Evolutionary conservation across 2,888 invertebrate genomes (phyloP), one percentile per base, ranked within the genome.

Genomic region (Latrodectus elegans): DNA sequence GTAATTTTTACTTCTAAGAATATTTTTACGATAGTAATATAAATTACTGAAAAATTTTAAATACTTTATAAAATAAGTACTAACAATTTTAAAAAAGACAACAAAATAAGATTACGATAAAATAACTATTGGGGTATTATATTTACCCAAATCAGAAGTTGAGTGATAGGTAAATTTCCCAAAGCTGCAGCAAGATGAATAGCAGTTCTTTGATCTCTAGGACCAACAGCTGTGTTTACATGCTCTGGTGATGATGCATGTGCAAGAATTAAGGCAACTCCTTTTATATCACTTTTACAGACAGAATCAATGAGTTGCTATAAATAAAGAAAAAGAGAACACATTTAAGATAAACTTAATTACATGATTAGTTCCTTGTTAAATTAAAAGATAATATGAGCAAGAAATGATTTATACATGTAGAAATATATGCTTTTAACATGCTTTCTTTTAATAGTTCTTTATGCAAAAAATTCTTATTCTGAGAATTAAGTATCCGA

Each of bases 111-210:
- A 55, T 55, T 14, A 55, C 12, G 4, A 2, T 15, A 65, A 67
- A 86, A 75, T 55, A 3, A 73, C 60, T 70, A 65, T 12, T 68
- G 14, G 8, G 11, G 15, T 8, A 55, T 74, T 6, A 53, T n/a
- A 90, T 94, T 93, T 93, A 98, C 98, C 98, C 98, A 99, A 92
- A 99, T 95, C 73, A 99, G 94, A 71, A 99, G 94, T 92, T 98
- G 98, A 15, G 97, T 96, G 91, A 97, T 95, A 82, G 97, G 95
- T 89, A 97, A 94, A 92, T 97, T 97, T 8, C 96, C 96, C 91
- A 96, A 95, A 72, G 97, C 96, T 92, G 97, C 96, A 22, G 98
- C 97, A 89, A 98, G 94, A 91, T 99, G 96, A 88, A 99, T 93
- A 0, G 97, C 96, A 12, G 96, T 96, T 90, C 97, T 93, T 89